phyloP scores from a whole-genome alignment of 2,113 vertebrate species.

The Syrrhaptes paradoxus region DNA sequence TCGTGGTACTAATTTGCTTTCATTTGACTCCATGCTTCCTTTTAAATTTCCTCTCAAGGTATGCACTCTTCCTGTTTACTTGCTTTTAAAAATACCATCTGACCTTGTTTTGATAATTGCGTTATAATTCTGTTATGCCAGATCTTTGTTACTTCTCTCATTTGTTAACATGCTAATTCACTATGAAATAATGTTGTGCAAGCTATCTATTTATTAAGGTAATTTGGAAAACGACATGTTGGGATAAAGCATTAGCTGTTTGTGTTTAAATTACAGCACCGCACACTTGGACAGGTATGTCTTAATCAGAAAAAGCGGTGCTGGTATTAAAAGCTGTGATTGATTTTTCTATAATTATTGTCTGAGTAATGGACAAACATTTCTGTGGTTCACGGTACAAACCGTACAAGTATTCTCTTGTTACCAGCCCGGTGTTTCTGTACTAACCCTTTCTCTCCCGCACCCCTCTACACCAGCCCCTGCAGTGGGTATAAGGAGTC shows the following conservation, averaged over 20 bases:
- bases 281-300: background rate
- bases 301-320: background rate
- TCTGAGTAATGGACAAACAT: background rate
- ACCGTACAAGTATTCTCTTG: background rate
- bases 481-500: constrained; percentile 68
- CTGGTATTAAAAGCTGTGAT: background rate
- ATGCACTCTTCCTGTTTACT: constrained; percentile 56
- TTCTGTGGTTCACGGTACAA: background rate
- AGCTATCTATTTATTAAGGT: constrained; percentile 24
- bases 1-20: constrained; percentile 67
- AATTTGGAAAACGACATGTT: constrained; percentile 20
- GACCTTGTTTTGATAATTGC: constrained; percentile 13
- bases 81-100: constrained; percentile 16
- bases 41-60: constrained; percentile 72
- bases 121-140: background rate
- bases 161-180: constrained; percentile 47
- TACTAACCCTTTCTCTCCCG: constrained; percentile 33
- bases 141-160: background rate
- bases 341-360: background rate
- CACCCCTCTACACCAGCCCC: constrained; percentile 41
- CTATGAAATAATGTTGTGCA: constrained; percentile 49
- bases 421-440: background rate
- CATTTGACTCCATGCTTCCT: constrained; percentile 66
- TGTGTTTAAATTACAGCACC: constrained; percentile 32
- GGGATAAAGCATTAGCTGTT: constrained; percentile 46